These are phyloP conservation scores for Emydoidea blandingii DNA, from an alignment of 2,797 vertebrate species.

Conservation along the genomic window DNA sequence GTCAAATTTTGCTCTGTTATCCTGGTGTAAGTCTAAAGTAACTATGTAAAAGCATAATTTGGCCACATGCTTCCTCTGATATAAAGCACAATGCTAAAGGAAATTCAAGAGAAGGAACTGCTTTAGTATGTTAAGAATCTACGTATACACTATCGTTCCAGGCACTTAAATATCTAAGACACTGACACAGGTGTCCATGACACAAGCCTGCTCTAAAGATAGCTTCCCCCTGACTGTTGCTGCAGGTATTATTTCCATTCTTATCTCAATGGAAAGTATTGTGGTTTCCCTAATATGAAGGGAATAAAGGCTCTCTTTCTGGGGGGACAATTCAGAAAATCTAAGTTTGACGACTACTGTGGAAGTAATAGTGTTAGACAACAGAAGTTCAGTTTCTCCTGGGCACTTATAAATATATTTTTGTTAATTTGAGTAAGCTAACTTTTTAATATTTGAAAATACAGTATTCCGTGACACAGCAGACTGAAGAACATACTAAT, in stretches of 20 bases:
- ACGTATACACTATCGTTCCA: background rate
- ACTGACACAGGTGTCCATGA: background rate
- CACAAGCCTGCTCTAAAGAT: accelerated
- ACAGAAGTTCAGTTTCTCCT: background rate
- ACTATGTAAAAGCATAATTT: background rate
- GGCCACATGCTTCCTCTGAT: background rate
- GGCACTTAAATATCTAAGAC: background rate
- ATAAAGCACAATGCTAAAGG: background rate
- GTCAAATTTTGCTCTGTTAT: background rate
- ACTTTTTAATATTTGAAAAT: background rate
- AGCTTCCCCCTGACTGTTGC: background rate
- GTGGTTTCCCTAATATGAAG: background rate
- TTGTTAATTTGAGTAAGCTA: background rate
- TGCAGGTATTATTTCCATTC: accelerated
- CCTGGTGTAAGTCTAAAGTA: background rate
- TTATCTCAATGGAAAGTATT: background rate
- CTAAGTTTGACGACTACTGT: background rate
- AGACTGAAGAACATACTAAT: background rate
- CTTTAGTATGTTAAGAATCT: background rate
- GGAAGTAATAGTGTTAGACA: background rate
- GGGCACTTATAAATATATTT: background rate
- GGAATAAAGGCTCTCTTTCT: background rate
- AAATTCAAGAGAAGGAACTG: background rate
- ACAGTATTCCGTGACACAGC: background rate
- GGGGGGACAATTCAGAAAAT: background rate